Evolutionary conservation across 2,113 vertebrate genomes (phyloP).

Genomic region (Glaucidium brasilianum): DNA sequence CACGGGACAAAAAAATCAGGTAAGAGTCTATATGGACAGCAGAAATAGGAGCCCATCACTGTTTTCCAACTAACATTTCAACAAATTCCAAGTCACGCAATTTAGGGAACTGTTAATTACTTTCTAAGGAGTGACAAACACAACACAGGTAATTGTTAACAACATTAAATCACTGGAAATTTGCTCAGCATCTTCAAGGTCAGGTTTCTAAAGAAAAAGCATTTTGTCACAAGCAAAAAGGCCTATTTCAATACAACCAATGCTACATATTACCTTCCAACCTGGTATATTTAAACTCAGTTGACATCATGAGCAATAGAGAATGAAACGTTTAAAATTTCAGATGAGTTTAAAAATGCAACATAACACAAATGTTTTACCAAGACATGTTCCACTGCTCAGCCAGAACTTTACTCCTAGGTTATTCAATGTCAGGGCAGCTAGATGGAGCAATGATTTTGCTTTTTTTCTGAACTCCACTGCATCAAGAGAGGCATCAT

Average conservation of each 20-base stretch:
- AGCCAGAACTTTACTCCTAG: constrained; percentile 91
- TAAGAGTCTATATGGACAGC: neutral
- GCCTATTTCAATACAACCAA: neutral
- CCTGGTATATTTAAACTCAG: neutral
- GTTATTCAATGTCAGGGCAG: constrained; percentile 74
- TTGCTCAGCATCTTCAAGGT: neutral
- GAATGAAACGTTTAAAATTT: neutral
- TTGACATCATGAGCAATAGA: neutral
- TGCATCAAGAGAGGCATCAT: constrained; percentile 83
- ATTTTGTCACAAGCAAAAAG: neutral
- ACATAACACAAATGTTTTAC: constrained; percentile 67
- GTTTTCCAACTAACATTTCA: neutral
- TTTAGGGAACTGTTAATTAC: neutral
- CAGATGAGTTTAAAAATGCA: neutral
- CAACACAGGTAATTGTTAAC: neutral
- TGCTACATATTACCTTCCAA: neutral
- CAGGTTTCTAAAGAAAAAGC: neutral
- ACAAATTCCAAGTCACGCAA: neutral
- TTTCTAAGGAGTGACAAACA: neutral
- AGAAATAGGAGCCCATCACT: neutral
- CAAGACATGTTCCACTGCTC: constrained; percentile 95
- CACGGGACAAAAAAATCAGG: neutral
- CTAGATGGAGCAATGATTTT: constrained; percentile 84
- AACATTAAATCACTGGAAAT: neutral
- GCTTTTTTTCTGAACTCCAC: constrained; percentile 87